Base-by-base conservation (phyloP, 2,888 invertebrate genomes). In the Furcula furcula region DNA sequence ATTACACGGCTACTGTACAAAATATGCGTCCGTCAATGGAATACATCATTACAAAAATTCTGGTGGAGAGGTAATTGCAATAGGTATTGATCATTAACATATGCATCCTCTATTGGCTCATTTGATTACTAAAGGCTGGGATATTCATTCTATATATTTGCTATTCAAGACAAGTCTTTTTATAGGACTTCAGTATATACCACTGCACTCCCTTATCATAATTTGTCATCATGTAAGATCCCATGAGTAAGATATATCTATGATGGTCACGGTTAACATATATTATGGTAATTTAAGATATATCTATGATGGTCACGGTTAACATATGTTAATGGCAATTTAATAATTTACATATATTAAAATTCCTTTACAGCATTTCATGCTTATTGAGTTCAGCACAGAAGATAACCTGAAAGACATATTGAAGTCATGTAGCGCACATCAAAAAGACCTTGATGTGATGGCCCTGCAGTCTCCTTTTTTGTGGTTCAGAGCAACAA, bases 371-470 rank as follows among this genome's bases (percentile, higher is more conserved):
- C 78, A 94, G 92, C 92, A 94, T 72, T 95, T 94, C 64, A 92
- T 95, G 71, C 82, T 96, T 19, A 85, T 96, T 29, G 95, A 96
- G 81, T 95, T 93, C 74, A 76, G 77, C 2, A 78, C 89, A 7
- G 81, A 87, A 54, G 67, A 79, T 2, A 86, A 91, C 47, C 88
- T 93, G 0, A 65, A 85, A 9, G 84, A 90, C 15, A 77, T 93
- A 1, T 72, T 94, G n/a, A 60, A 71, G 25, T 75, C 77, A 2
- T 91, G 93, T 51, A 81, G 89, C 3, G 82, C 89, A 0, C 92
- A 92, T 63, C 79, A 91, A 29, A 90, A 91, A 34, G 90, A 91
- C 18, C 46, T 80, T 7, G 89, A 91, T 11, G 80, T 91, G 2
- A 90, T 94, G 63, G 92, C 94, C 0, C 89, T 93, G 0, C 84